A percentile compares a stretch with the other conserved stretches of the same genome.
Conservation (phyloP, 2,113 vertebrate species). For the Gadus macrocephalus region DNA sequence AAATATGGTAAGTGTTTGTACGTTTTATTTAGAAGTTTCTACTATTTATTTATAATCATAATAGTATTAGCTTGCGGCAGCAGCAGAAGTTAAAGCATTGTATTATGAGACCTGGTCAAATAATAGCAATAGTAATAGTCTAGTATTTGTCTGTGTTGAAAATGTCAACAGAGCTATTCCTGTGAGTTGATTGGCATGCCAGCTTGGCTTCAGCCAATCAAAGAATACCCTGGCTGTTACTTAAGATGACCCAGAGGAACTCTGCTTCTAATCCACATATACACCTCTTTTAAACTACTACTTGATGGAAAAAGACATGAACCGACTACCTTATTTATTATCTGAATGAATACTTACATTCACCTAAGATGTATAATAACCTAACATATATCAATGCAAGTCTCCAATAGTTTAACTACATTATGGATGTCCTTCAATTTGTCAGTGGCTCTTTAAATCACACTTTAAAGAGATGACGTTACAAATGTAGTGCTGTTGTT, state of each 20-base stretch:
- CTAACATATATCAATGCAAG: too few species aligned
- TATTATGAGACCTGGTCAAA: neutral
- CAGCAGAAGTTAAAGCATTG: neutral
- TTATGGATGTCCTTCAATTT: neutral
- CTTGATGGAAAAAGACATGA: too few species aligned
- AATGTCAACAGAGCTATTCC: conserved; percentile 38
- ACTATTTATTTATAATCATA: neutral
- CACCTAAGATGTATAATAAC: too few species aligned
- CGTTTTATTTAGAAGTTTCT: neutral
- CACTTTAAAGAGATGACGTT: too few species aligned
- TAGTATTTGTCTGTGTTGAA: conserved; percentile 8
- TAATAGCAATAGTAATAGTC: too few species aligned
- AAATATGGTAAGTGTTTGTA: conserved; percentile 85
- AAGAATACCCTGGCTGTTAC: conserved; percentile 24
- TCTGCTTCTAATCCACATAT: neutral
- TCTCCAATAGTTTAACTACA: too few species aligned
- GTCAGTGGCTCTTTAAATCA: neutral
- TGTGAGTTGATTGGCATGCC: conserved; percentile 33
- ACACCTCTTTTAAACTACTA: neutral
- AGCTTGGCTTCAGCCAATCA: conserved; percentile 19
- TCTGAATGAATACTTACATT: too few species aligned
- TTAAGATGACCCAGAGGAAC: conserved; percentile 22
- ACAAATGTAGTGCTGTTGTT: too few species aligned
- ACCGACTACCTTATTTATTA: too few species aligned
- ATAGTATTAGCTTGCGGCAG: neutral